Evolutionary conservation across 2,113 vertebrate genomes (phyloP).

Genomic region (Leucosticte australis): DNA sequence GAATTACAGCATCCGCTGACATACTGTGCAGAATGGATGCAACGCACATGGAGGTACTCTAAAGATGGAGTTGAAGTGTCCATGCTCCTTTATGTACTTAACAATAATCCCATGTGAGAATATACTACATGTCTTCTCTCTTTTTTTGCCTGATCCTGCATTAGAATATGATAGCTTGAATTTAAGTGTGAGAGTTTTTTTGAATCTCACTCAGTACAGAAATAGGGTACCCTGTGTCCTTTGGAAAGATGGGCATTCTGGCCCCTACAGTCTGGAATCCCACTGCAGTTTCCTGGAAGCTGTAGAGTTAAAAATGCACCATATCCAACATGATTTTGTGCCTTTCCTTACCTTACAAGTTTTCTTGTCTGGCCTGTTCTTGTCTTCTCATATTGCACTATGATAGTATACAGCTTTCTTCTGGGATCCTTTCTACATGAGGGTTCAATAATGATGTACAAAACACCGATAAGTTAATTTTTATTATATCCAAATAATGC

Average conservation of each 20-base stretch:
- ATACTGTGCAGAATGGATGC: not conserved
- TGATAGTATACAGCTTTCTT: not conserved
- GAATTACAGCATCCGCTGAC: not conserved
- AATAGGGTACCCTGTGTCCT: not conserved
- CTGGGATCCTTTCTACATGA: not conserved
- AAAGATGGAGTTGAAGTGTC: not conserved
- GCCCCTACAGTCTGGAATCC: not conserved
- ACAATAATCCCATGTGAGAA: not conserved
- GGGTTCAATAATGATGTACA: not conserved
- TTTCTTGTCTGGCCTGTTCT: not conserved
- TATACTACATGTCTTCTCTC: not conserved
- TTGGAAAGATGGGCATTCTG: not conserved
- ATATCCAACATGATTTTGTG: not conserved
- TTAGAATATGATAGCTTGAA: not conserved
- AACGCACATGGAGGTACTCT: not conserved
- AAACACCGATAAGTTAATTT: not conserved
- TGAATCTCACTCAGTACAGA: not conserved
- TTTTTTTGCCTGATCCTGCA: not conserved
- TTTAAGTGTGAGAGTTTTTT: not conserved
- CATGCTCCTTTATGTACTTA: not conserved
- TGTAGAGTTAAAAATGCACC: not conserved
- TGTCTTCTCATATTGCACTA: not conserved
- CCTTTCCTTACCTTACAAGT: not conserved
- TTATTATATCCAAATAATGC: not conserved
- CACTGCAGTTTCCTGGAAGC: not conserved